Base-by-base conservation (phyloP, 2,113 vertebrate genomes). In the Ageneiosus marmoratus region DNA sequence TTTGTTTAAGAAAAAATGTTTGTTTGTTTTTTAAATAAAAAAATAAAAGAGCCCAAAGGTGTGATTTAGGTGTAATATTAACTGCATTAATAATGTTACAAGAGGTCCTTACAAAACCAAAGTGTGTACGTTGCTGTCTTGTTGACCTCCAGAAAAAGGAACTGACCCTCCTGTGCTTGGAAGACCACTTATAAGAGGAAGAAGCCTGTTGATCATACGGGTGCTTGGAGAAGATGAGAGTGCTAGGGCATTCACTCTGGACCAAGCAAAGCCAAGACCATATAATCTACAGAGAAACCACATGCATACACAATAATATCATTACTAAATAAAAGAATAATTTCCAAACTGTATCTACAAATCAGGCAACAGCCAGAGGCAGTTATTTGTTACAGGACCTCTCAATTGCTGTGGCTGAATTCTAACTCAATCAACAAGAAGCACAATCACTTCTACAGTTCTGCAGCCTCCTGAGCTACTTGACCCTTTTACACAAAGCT, bases 121-220 rank as follows among this genome's bases (percentile, higher is more conserved):
- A 34, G 34, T n/a, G 9, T 72, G 56, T 60, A 56, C 60, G 74
- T 82, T 24, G 58, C 83, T 73, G 67, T 73, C 85, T 90, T 74
- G 62, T 85, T 94, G 93, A 94, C 93, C 93, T 94, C 91, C 89
- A 91, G 89, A 91, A 89, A 89, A 87, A 90, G 88, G 88, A 83
- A 87, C 91, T 88, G 90, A 80, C 88, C 92, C 92, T 91, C 5
- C 91, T 93, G 91, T 82, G 87, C 86, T 89, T 80, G 86, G 88
- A 90, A 91, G 80, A 85, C 89, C 91, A 92, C 92, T 93, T 92
- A 90, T 92, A 83, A 90, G 89, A 91, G 91, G 92, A 94, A 91
- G 91, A 91, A 90, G 88, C 91, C 93, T 86, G 85, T 94, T 95
- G 91, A 93, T 91, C 90, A 93, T 91, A 88, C 81, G 88, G 90